phyloP scores from a whole-genome alignment of 2,888 invertebrate species.

The Tribolium freemani region DNA sequence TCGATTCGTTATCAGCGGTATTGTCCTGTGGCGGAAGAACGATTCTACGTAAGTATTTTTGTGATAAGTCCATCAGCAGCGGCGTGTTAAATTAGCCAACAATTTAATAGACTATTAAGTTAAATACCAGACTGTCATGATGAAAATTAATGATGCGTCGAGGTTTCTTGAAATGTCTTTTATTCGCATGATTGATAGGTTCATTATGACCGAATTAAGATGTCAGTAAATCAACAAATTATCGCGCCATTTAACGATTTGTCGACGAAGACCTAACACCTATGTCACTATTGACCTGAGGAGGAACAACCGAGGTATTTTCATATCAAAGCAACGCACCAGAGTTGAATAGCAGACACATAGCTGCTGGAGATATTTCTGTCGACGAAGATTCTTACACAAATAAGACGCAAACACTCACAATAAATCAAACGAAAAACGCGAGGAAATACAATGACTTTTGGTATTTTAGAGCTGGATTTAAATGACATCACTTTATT shows the following conservation, averaged over 20 bases:
- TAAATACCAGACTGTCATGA: slow-evolving; percentile 31
- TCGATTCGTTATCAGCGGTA: neutral
- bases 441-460: too few relatives aligned
- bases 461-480: too few relatives aligned
- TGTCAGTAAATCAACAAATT: slow-evolving; percentile 41
- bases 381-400: neutral
- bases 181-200: slow-evolving; percentile 40
- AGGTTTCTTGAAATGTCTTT: slow-evolving; percentile 37
- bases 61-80: slow-evolving; percentile 3
- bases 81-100: slow-evolving; percentile 25
- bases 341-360: slow-evolving; percentile 24
- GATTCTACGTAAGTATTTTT: slow-evolving; percentile 48
- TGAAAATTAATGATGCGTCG: slow-evolving; percentile 41
- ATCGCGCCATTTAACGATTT: slow-evolving; percentile 24
- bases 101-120: slow-evolving; percentile 35
- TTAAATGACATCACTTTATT: neutral
- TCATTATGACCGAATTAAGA: slow-evolving; percentile 36
- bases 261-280: slow-evolving; percentile 17
- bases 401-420: neutral
- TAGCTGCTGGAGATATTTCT: slow-evolving; percentile 6
- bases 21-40: slow-evolving; percentile 59
- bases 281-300: slow-evolving; percentile 14
- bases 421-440: neutral
- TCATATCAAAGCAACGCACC: slow-evolving; percentile 17
- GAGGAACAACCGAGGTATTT: slow-evolving; percentile 13